These are phyloP conservation scores for Cassiopea xamachana DNA, from an alignment of 30 jellyfish, hydroid and myxozoan genomes.

Conservation along the genomic window DNA sequence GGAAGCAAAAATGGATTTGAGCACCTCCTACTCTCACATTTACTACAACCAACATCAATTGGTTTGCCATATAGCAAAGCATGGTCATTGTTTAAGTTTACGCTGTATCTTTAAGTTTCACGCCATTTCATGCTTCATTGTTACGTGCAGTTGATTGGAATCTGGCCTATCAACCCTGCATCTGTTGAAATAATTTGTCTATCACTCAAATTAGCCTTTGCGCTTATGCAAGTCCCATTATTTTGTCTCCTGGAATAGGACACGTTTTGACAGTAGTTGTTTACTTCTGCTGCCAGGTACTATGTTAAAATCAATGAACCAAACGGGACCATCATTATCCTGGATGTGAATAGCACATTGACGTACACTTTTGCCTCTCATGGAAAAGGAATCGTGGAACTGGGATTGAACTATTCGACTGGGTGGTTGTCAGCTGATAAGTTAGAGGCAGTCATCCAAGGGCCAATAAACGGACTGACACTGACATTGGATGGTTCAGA, in stretches of 20 bases:
- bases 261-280: neutral
- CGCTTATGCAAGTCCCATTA: no score
- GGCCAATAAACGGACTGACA: constrained; percentile 36
- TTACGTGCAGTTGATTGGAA: no score
- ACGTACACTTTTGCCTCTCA: constrained; percentile 41
- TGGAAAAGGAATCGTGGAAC: constrained; percentile 37
- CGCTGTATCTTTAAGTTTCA: no score
- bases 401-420: constrained; percentile 33
- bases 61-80: no score
- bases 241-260: neutral
- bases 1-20: no score
- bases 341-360: constrained; percentile 1
- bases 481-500: constrained; percentile 9
- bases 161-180: no score
- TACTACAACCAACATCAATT: no score
- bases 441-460: constrained; percentile 32
- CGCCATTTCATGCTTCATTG: no score
- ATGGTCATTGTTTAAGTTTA: no score
- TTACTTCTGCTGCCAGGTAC: constrained; percentile 2
- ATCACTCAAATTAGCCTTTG: no score
- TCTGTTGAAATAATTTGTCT: no score
- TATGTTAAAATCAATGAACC: constrained; percentile 45
- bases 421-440: constrained; percentile 58
- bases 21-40: no score
- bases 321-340: constrained; percentile 2